Conservation (phyloP, 2,113 vertebrate species). For the Trogon surrucura region DNA sequence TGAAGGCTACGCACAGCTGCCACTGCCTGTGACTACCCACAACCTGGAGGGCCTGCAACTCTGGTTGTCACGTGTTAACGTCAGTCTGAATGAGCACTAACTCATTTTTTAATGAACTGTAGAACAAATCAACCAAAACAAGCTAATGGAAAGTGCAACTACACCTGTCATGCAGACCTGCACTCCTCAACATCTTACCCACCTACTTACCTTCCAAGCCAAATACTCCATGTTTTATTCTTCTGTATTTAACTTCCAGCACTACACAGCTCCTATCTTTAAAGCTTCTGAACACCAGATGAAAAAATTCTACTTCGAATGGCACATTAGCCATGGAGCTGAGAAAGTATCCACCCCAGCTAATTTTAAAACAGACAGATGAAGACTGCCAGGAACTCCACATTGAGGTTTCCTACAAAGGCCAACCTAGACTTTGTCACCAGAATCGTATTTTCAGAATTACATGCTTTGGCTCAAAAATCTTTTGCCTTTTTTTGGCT, state of each 20-base stretch:
- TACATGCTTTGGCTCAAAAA: neutral
- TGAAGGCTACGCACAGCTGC: neutral
- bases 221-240: neutral
- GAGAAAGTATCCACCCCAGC: neutral
- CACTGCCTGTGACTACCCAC: neutral
- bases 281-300: neutral
- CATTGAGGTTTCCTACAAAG: neutral
- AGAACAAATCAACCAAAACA: neutral
- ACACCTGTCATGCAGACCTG: neutral
- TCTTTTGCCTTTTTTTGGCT: neutral
- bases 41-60: neutral
- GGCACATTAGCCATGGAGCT: neutral
- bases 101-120: neutral
- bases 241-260: neutral
- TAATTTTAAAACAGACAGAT: neutral
- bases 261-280: neutral
- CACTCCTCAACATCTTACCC: neutral
- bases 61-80: neutral
- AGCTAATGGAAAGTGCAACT: neutral
- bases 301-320: neutral
- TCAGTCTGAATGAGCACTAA: neutral
- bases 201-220: neutral
- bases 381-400: neutral
- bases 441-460: neutral
- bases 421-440: neutral